phyloP scores from a whole-genome alignment of 2,113 vertebrate species.

The Callipepla californica region DNA sequence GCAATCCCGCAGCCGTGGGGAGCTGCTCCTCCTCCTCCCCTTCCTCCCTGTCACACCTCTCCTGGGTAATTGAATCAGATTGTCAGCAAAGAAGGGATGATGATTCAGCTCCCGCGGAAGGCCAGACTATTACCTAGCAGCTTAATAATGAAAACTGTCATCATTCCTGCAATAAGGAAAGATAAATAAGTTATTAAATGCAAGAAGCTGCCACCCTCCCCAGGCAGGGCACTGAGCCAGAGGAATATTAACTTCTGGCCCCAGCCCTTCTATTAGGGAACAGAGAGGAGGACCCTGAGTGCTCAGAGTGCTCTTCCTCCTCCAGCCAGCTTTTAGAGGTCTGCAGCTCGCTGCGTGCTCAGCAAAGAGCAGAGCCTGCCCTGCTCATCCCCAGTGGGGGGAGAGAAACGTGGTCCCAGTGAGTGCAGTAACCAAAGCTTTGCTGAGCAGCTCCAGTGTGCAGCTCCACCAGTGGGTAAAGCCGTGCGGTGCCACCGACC shows the following conservation, averaged over 20 bases:
- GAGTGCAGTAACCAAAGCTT: neutral
- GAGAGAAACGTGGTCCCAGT: neutral
- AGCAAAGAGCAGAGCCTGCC: rapidly evolving
- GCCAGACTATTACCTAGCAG: slow-evolving; percentile 72
- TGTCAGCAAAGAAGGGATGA: slow-evolving; percentile 57
- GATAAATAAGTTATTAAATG: slow-evolving; percentile 77
- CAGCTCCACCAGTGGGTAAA: no score
- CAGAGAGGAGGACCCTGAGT: neutral
- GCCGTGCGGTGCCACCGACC: rapidly evolving
- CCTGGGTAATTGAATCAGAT: slow-evolving; percentile 39
- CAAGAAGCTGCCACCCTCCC: slow-evolving; percentile 44
- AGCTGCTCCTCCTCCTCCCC: neutral
- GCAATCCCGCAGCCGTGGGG: rapidly evolving
- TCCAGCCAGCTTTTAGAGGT: neutral
- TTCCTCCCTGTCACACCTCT: slow-evolving; percentile 10
- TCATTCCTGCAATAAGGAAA: slow-evolving; percentile 74
- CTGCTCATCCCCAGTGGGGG: neutral
- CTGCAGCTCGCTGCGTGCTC: neutral
- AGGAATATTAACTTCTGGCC: slow-evolving; percentile 58
- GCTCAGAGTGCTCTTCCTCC: neutral
- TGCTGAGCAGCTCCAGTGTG: neutral
- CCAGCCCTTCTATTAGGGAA: neutral
- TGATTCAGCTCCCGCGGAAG: slow-evolving; percentile 73
- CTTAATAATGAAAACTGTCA: slow-evolving; percentile 76
- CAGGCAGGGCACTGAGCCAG: slow-evolving; percentile 48